These are phyloP conservation scores for Laticauda laticaudata DNA, from an alignment of 2,113 vertebrate genomes.

Conservation along the genomic window DNA sequence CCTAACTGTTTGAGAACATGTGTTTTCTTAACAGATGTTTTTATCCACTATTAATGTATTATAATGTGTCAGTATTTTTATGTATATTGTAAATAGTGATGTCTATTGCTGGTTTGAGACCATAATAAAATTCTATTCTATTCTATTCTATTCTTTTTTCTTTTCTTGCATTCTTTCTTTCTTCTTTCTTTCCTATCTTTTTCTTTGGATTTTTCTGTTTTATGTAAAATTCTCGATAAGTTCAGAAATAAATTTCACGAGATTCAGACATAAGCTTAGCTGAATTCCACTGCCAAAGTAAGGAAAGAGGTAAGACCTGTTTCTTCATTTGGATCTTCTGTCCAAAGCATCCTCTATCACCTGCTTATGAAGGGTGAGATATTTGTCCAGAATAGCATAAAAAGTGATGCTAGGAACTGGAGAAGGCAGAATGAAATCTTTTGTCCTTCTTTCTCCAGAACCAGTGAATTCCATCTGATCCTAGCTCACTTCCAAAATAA, in stretches of 20 bases:
- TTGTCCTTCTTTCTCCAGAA: neutral
- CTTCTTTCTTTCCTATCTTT: neutral
- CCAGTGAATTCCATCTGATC: neutral
- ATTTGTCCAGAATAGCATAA: neutral
- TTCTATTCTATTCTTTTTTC: neutral
- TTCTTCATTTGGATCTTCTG: neutral
- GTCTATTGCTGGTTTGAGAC: too few relatives aligned
- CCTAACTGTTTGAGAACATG: too few relatives aligned
- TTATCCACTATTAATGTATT: too few relatives aligned
- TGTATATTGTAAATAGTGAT: too few relatives aligned
- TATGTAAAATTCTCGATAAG: neutral
- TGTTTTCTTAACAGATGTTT: too few relatives aligned
- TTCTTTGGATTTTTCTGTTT: neutral
- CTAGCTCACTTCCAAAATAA: neutral
- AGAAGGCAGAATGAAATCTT: neutral
- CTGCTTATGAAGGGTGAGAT: neutral
- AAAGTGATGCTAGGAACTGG: neutral
- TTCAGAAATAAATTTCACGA: neutral
- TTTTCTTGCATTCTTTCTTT: neutral
- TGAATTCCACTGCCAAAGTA: neutral
- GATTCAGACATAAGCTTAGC: neutral
- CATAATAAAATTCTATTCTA: too few relatives aligned
- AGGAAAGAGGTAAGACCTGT: neutral
- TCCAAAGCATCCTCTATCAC: neutral
- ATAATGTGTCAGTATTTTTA: too few relatives aligned